phyloP scores from a whole-genome alignment of 1,140 invertebrate species.

The Apis dorsata region DNA sequence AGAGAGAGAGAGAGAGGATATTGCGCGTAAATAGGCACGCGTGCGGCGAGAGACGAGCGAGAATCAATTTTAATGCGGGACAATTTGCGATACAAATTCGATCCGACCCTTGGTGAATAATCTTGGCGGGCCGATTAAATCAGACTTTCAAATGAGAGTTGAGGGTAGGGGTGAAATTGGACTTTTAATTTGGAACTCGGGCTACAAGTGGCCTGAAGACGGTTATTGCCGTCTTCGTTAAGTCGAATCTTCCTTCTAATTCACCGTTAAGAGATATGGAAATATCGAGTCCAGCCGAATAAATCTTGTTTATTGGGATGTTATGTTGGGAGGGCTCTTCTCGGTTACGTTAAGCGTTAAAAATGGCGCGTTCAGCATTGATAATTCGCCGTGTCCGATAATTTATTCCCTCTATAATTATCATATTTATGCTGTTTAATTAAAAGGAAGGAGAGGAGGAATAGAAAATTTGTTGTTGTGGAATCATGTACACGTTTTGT shows the following conservation, averaged over 20 bases:
- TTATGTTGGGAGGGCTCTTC: background rate
- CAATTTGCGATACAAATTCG: conserved; percentile 44
- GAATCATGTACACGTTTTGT: no score
- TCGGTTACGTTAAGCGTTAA: background rate
- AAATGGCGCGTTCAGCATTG: background rate
- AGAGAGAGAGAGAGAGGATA: background rate
- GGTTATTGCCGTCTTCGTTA: conserved; percentile 1
- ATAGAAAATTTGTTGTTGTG: no score
- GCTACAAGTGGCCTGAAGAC: background rate
- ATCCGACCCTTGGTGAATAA: conserved; percentile 15
- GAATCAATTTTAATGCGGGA: conserved; percentile 22
- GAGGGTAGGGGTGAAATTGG: conserved; percentile 9
- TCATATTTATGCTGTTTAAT: no score
- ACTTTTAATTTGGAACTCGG: conserved; percentile 21
- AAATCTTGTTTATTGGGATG: conserved; percentile 17
- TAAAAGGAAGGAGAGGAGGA: no score
- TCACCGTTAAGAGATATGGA: background rate
- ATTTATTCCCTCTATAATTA: no score
- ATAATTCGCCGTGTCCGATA: background rate
- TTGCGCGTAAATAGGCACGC: conserved; percentile 21
- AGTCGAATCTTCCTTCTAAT: conserved; percentile 11
- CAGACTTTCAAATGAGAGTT: conserved; percentile 37
- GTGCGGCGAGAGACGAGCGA: background rate
- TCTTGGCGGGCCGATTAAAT: conserved; percentile 36
- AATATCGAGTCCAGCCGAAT: background rate